phyloP scores from a whole-genome alignment of 2,888 invertebrate species.

The Catocala sponsa region DNA sequence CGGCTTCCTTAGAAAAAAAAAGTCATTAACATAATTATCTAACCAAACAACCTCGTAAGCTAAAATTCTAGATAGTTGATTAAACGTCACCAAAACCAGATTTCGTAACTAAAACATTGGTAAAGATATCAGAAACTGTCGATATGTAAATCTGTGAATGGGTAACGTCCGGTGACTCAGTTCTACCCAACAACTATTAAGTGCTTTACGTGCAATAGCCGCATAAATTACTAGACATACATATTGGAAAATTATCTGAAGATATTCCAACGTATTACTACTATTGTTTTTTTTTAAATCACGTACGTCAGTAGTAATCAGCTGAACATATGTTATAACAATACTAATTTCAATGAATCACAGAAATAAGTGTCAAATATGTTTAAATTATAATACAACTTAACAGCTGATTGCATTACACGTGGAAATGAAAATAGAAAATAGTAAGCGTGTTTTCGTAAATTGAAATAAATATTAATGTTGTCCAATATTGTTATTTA shows the following conservation, averaged over 20 bases:
- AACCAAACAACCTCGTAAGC: neutral
- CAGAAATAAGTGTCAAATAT: conserved; percentile 3
- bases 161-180: conserved; percentile 28
- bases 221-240: neutral
- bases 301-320: neutral
- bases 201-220: neutral
- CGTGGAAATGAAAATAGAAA: conserved; percentile 6
- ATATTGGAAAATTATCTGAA: neutral
- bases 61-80: conserved; percentile 4
- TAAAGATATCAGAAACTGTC: neutral
- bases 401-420: conserved; percentile 3
- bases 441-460: neutral
- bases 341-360: conserved; percentile 7
- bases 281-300: neutral
- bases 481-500: conserved; percentile 1
- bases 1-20: neutral
- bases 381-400: conserved; percentile 4
- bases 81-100: neutral
- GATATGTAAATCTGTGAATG: conserved; percentile 21
- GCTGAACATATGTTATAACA: neutral
- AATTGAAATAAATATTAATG: conserved; percentile 6
- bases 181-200: neutral
- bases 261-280: neutral
- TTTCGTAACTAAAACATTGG: conserved; percentile 1
- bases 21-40: conserved; percentile 1